Conservation (phyloP, 2,797 vertebrate genomes). For the Furcifer pardalis region DNA sequence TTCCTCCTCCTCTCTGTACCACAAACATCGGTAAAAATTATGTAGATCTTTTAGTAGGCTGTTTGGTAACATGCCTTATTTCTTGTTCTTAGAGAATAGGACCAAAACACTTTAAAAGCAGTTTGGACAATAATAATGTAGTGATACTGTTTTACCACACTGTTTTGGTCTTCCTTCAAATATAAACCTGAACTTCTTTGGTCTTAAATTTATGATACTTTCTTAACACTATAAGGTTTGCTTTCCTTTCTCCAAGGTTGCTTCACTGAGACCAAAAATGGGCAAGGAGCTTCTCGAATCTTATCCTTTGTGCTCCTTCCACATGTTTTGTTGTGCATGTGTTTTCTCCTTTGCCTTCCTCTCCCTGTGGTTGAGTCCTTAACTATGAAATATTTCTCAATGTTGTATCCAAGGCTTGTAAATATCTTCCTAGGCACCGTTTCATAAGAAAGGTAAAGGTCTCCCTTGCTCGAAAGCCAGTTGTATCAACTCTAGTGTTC, state of each 20-base stretch:
- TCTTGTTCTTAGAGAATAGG: too few relatives aligned
- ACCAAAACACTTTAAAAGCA: too few relatives aligned
- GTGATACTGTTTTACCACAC: not conserved
- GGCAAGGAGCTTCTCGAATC: too few relatives aligned
- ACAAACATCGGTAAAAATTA: not conserved
- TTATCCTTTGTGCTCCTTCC: not conserved
- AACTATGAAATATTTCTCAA: not conserved
- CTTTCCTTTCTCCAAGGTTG: not conserved
- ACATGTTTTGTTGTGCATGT: not conserved
- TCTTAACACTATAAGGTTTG: not conserved
- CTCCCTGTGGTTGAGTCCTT: not conserved
- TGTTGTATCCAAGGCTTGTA: not conserved
- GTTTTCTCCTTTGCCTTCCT: not conserved
- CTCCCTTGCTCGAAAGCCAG: too few relatives aligned
- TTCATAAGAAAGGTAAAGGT: too few relatives aligned
- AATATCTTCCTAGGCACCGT: not conserved
- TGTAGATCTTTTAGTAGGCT: too few relatives aligned
- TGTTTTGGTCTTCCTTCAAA: not conserved
- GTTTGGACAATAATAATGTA: too few relatives aligned
- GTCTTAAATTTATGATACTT: too few relatives aligned
- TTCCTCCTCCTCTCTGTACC: too few relatives aligned
- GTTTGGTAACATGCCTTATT: too few relatives aligned
- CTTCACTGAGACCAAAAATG: not conserved
- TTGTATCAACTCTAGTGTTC: too few relatives aligned
- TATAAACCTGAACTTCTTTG: not conserved